Evolutionary conservation across 2,797 vertebrate species (phyloP), one percentile per base, ranked within the genome.

Genomic region (Sebastes matsubarae): DNA sequence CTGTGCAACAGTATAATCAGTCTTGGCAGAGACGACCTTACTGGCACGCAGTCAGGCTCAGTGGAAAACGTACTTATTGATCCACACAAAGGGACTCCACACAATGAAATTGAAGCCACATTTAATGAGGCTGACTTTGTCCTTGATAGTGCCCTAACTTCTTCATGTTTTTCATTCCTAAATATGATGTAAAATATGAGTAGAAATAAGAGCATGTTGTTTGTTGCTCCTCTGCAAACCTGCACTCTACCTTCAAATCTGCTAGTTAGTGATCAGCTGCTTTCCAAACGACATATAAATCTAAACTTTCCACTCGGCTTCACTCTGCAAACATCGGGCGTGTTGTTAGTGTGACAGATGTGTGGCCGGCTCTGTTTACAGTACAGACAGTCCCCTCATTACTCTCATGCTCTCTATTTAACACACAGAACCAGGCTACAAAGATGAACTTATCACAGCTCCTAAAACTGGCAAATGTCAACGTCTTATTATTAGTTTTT

Each of bases 301-400:
- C 75, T 82, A 84, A 92, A 91, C 82, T 87, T 93, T 92, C 87
- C 91, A 87, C 82, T 89, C 78, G 71, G 82, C 80, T 80, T 87
- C 72, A 58, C 75, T 88, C 77, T 64, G 75, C 84, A 88, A 89
- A 88, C 85, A 88, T 84, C 63, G 72, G 82, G 63, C 69, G 11
- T 42, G 81, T 46, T 81, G 90, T 81, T 67, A 80, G 81, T 36
- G 80, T 77, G 81, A 93, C 87, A 90, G 84, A 92, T 91, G 87
- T 86, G 85, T 77, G 79, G 73, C 80, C 29, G 25, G 42, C 75
- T 88, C 65, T 90, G 90, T 94, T 93, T 94, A 94, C 85, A 88
- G 87, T 73, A 90, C 85, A 83, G 55, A 5, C 75, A 61, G 88
- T 78, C 52, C 67, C 70, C 55, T 80, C 81, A 73, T 88, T 84